Conservation (phyloP, 2,797 vertebrate species). For the Sibirionetta formosa region DNA sequence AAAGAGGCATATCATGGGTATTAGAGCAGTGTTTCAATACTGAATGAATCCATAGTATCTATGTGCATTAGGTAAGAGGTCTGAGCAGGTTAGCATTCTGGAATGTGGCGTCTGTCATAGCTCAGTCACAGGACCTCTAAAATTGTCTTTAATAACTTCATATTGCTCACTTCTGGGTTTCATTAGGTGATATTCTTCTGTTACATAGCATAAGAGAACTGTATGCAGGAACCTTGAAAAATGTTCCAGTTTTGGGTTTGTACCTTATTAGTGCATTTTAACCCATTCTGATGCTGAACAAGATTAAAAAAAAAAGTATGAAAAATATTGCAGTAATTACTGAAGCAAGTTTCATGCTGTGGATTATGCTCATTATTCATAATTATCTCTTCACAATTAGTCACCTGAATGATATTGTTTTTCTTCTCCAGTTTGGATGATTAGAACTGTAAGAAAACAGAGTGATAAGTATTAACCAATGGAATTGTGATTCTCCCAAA, state of each 20-base stretch:
- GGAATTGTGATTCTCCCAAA: background rate
- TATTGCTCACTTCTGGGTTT: background rate
- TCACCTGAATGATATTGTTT: background rate
- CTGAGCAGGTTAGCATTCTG: background rate
- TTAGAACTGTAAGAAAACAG: background rate
- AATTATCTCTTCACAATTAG: background rate
- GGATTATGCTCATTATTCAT: background rate
- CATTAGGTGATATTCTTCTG: background rate
- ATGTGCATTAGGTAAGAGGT: background rate
- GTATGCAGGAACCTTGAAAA: background rate
- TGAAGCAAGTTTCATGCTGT: background rate
- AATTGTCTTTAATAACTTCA: background rate
- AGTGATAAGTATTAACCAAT: background rate
- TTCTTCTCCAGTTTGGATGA: background rate
- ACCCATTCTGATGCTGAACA: background rate
- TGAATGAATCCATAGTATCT: too few relatives aligned
- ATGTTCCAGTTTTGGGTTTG: background rate
- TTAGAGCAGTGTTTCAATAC: background rate
- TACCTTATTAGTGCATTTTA: background rate
- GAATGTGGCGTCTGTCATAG: background rate
- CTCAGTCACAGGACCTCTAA: background rate
- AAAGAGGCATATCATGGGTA: background rate
- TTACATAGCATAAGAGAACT: background rate
- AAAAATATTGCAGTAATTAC: background rate
- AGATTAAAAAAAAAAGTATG: background rate